Evolutionary conservation across 2,113 vertebrate genomes (phyloP).

Genomic region (Rynchops niger): DNA sequence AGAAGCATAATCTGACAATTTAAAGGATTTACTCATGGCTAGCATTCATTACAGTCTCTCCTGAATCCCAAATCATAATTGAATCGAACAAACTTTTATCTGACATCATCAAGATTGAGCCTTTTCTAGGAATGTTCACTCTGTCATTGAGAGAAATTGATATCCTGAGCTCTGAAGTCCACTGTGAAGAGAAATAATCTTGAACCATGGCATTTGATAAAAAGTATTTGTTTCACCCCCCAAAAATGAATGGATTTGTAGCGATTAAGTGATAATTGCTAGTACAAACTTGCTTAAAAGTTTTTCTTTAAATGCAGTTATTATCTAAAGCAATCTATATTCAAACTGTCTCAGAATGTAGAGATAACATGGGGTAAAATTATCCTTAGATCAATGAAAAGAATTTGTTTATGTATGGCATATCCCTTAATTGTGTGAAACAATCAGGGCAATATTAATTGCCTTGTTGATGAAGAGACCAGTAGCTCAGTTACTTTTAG

Average conservation of each 20-base stretch:
- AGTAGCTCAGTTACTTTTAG: neutral
- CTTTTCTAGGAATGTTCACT: neutral
- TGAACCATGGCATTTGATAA: neutral
- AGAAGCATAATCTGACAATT: constrained; percentile 1
- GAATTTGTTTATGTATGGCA: neutral
- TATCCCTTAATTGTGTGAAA: neutral
- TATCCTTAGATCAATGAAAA: neutral
- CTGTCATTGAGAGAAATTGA: neutral
- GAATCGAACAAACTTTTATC: neutral
- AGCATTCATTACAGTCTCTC: neutral
- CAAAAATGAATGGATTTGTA: neutral
- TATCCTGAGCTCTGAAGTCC: neutral
- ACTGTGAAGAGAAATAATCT: neutral
- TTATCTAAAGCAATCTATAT: neutral
- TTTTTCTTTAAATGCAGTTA: neutral
- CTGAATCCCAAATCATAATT: neutral
- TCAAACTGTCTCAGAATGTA: neutral
- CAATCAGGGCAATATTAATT: constrained; percentile 32
- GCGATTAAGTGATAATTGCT: neutral
- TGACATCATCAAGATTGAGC: neutral
- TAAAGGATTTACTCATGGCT: neutral
- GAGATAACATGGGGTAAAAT: neutral
- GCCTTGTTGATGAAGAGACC: neutral
- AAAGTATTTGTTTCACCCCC: neutral
- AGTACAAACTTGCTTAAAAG: neutral